Percentiles rank a stretch among this genome's conserved stretches.
phyloP scores from a whole-genome alignment of 2,888 invertebrate genomes.

The Eretmocerus hayati region DNA sequence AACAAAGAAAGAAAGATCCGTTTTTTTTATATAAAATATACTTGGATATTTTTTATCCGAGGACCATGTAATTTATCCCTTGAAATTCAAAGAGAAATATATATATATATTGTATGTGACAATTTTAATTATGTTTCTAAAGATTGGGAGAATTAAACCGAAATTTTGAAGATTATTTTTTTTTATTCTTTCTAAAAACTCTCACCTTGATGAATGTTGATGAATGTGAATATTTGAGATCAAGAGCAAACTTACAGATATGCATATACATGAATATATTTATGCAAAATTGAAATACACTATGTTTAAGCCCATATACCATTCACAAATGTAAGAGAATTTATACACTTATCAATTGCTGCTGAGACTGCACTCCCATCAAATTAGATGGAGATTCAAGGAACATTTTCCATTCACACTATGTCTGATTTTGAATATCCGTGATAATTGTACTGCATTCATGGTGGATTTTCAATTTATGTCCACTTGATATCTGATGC shows the following conservation, averaged over 20 bases:
- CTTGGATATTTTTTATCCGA: constrained; percentile 16
- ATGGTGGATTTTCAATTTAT: too few relatives aligned
- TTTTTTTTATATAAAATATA: constrained; percentile 16
- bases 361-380: too few relatives aligned
- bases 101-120: constrained; percentile 3
- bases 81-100: constrained; percentile 11
- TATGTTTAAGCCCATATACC: neutral
- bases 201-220: constrained; percentile 7
- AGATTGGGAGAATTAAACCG: neutral
- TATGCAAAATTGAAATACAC: neutral
- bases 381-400: too few relatives aligned
- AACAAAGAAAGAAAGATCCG: constrained; percentile 13
- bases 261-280: constrained; percentile 1
- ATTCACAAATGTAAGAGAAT: constrained; percentile 3
- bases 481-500: too few relatives aligned
- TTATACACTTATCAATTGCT: neutral
- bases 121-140: constrained; percentile 3
- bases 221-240: too few relatives aligned
- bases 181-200: constrained; percentile 3
- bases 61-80: neutral
- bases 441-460: too few relatives aligned
- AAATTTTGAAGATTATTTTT: neutral
- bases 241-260: too few relatives aligned
- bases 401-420: too few relatives aligned
- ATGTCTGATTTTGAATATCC: too few relatives aligned